phyloP scores from a whole-genome alignment of 2,113 vertebrate species.

The Macaca fascicularis region T2T-MFA8v1.1 NC_088389.1:79303001-79303500 shows the following conservation, averaged over 20 bases:
- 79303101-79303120: background rate
- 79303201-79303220: background rate
- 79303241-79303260: too few species aligned
- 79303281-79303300: too few species aligned
- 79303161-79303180: background rate
- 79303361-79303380: conserved; percentile 44
- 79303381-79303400: conserved; percentile 70
- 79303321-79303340: background rate
- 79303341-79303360: conserved; percentile 32
- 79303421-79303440: conserved; percentile 58
- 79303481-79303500: conserved; percentile 76
- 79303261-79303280: too few species aligned
- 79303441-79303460: conserved; percentile 62
- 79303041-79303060: background rate
- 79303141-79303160: background rate
- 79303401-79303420: conserved; percentile 73
- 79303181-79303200: background rate
- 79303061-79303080: background rate
- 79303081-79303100: background rate
- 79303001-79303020: background rate
- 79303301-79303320: background rate
- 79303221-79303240: too few species aligned
- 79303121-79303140: background rate
- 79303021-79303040: background rate
- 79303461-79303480: conserved; percentile 71